Evolutionary conservation across 2,113 vertebrate genomes (phyloP).

Genomic region (Tragelaphus strepsiceros): DNA sequence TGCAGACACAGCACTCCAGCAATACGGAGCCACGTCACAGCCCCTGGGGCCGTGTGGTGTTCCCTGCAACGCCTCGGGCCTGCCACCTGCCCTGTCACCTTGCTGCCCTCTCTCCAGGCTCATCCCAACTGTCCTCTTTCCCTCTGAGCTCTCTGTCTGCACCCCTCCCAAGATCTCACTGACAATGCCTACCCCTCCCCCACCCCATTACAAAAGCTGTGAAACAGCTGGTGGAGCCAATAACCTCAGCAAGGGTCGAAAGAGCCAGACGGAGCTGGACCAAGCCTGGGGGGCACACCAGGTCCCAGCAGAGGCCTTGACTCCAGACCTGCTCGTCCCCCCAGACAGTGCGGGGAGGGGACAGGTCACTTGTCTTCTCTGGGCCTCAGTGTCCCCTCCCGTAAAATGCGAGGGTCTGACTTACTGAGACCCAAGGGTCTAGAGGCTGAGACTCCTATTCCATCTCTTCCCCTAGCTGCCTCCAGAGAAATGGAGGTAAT

Average conservation of each 20-base stretch:
- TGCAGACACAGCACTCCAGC: neutral
- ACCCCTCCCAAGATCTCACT: neutral
- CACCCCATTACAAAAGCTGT: neutral
- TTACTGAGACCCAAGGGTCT: neutral
- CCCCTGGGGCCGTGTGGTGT: neutral
- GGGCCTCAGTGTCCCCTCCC: neutral
- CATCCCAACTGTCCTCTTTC: neutral
- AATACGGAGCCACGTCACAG: neutral
- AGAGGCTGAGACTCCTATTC: neutral
- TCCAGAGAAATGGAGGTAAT: neutral
- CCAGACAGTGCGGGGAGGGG: rapidly evolving
- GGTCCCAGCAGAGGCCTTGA: neutral
- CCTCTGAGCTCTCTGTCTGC: neutral
- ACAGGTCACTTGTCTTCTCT: neutral
- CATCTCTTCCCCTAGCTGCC: neutral
- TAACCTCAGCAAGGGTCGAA: neutral
- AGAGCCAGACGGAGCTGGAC: rapidly evolving
- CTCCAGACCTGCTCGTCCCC: neutral
- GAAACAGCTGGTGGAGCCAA: neutral
- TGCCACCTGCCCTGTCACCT: neutral
- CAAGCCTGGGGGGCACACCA: neutral
- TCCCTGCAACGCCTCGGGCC: rapidly evolving
- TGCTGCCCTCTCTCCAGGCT: neutral
- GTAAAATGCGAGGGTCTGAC: neutral
- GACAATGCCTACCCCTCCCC: neutral